Conservation (phyloP, 2,113 vertebrate species). For the Leiothrix lutea region DNA sequence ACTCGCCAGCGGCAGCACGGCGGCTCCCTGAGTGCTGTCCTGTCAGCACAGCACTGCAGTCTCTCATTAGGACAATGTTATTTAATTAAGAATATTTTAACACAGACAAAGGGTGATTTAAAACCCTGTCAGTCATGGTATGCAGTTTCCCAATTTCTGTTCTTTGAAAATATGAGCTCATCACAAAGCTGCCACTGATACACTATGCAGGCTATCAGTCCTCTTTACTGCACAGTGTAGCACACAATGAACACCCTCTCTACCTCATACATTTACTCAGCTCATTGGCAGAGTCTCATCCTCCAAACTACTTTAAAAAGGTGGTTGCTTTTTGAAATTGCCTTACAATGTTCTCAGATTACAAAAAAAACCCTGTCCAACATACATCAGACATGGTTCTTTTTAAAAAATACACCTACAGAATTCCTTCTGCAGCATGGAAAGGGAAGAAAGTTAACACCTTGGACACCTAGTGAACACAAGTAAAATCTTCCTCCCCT, state of each 20-base stretch:
- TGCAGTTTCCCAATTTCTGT: neutral
- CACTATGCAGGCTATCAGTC: neutral
- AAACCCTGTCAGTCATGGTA: neutral
- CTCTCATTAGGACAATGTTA: neutral
- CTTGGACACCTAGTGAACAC: neutral
- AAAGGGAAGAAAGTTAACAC: neutral
- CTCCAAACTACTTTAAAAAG: neutral
- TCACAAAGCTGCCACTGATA: neutral
- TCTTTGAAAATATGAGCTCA: neutral
- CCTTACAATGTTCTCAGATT: neutral
- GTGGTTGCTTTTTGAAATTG: neutral
- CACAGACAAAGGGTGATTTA: neutral
- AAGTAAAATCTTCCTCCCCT: neutral
- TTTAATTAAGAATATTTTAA: neutral
- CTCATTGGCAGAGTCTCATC: neutral
- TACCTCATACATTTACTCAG: neutral
- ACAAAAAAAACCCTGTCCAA: neutral
- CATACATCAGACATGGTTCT: neutral
- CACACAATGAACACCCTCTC: neutral
- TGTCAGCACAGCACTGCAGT: neutral
- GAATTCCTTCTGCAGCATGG: neutral
- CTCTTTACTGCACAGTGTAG: neutral
- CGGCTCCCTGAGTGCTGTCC: neutral
- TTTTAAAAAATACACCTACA: neutral
- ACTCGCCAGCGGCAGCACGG: accelerated